Base-by-base conservation (phyloP, 2,113 vertebrate species). In the Forbesichthys papilliferus region DNA sequence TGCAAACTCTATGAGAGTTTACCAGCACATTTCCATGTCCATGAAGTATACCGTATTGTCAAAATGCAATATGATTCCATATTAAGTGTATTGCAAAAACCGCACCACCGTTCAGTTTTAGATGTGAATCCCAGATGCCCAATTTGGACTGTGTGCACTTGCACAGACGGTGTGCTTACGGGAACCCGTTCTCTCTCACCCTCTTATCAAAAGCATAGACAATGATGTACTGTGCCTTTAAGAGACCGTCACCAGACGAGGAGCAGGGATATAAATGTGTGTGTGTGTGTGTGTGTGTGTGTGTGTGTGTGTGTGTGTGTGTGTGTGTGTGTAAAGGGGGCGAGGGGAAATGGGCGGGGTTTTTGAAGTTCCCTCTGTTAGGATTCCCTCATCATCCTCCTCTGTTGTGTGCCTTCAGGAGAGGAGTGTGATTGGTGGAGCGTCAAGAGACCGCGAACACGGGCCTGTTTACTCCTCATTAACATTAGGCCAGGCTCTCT, bases 391-490 rank as follows among this genome's bases (percentile, higher is more conserved):
- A 54, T 72, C 64, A 54, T 79, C 74, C 71, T 84, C 71, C 70
- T 73, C 68, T 57, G 66, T 79, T 80, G 82, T 27, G 27, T 27
- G 27, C 1, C 27, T 27, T 27, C 88, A 81, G 80, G 33, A 14
- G 61, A 5, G 74, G 68, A 77, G 57, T 85, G 69, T 78, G 79
- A 68, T 42, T 8, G 12, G 47, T 76, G 68, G 69, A 12, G 63
- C 74, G 68, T 75, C 66, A 80, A 80, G 73, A 16, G 59, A 55
- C 77, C 75, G 63, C 69, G 73, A 59, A 83, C 63, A 34, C 66
- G 64, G 67, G 58, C 77, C 82, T 76, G 68, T 87, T 85, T 88
- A 74, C 80, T 81, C 75, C 80, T 81, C 80, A 80, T 84, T 84
- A 83, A 62, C 79, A 81, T 82, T 80, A 77, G 80, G 73, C 74